Evolutionary conservation across 2,888 invertebrate species (phyloP).

Genomic region (Chymomyza caudatula): DNA sequence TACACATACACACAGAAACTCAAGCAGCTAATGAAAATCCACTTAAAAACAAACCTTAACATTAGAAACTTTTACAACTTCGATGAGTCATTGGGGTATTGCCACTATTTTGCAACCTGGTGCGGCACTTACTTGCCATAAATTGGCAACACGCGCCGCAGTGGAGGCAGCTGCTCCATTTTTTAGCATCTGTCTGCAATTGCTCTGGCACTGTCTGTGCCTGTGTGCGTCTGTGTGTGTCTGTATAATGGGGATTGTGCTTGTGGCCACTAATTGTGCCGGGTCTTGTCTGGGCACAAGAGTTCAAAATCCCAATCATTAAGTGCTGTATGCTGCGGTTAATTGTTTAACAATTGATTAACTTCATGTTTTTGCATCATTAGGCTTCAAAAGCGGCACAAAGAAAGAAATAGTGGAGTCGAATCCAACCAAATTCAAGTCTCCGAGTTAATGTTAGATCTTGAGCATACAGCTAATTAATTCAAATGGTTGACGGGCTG

Average conservation of each 20-base stretch:
- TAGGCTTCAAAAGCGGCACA: slow-evolving; percentile 22
- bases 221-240: not conserved
- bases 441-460: not conserved
- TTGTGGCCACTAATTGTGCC: slow-evolving; percentile 43
- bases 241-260: no score
- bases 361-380: slow-evolving; percentile 38
- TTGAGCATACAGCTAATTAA: not conserved
- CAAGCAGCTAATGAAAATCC: not conserved
- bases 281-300: slow-evolving; percentile 26
- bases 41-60: not conserved
- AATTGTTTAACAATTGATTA: slow-evolving; percentile 61
- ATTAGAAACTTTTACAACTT: no score
- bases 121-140: not conserved
- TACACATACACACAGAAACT: no score
- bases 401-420: not conserved
- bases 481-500: not conserved
- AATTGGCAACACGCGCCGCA: slow-evolving; percentile 12
- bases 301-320: slow-evolving; percentile 34
- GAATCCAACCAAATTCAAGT: not conserved
- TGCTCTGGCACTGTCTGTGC: not conserved
- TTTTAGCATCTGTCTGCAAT: not conserved
- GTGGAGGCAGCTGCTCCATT: not conserved
- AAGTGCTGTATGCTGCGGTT: slow-evolving; percentile 23
- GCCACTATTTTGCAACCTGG: not conserved
- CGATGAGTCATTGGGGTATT: not conserved